These are phyloP conservation scores for Distichodus sexfasciatus DNA, from an alignment of 2,797 vertebrate species.

Conservation along the genomic window DNA sequence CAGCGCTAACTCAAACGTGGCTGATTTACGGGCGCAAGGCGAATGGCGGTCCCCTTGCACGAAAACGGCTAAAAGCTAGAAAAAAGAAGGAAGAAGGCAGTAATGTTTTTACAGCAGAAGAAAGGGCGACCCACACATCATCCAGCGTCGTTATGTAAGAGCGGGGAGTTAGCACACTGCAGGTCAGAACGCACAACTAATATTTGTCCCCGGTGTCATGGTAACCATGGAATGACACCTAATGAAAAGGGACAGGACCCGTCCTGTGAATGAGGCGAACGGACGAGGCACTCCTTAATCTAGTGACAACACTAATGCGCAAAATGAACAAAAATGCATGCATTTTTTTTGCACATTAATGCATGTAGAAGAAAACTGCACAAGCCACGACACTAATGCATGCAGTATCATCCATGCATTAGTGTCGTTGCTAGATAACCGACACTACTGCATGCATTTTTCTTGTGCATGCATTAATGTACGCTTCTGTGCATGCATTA, in stretches of 20 bases:
- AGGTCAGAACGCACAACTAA: constrained; percentile 33
- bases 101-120: not conserved
- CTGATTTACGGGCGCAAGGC: not conserved
- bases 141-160: constrained; percentile 25
- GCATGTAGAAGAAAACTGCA: too few relatives aligned
- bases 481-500: too few relatives aligned
- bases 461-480: too few relatives aligned
- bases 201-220: constrained; percentile 44
- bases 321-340: too few relatives aligned
- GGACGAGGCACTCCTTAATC: not conserved
- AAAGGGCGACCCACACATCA: not conserved
- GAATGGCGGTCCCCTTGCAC: not conserved
- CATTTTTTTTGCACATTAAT: too few relatives aligned
- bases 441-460: too few relatives aligned
- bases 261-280: not conserved
- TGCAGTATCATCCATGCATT: too few relatives aligned
- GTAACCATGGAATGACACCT: constrained; percentile 39
- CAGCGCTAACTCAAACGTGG: not conserved
- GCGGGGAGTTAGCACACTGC: constrained; percentile 5
- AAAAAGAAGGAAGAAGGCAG: not conserved
- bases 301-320: not conserved
- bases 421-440: too few relatives aligned
- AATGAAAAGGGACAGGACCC: constrained; percentile 38
- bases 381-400: too few relatives aligned
- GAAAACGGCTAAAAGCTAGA: not conserved